phyloP scores from a whole-genome alignment of 2,888 invertebrate species.

The Noctuana brunneofusca region DNA sequence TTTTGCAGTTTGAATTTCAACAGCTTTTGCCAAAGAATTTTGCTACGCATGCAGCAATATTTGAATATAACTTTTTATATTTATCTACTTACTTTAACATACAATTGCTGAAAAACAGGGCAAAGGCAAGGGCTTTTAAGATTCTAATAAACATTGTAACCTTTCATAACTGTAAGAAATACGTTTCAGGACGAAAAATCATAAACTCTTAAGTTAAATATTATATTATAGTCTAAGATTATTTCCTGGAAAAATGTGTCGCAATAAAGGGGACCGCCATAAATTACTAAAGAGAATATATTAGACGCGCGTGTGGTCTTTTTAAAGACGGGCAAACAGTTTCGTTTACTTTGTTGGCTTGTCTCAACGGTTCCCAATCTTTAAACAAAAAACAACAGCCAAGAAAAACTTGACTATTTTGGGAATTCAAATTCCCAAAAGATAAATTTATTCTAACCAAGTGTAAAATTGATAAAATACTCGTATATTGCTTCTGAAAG shows the following conservation, averaged over 20 bases:
- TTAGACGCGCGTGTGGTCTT: slow-evolving; percentile 31
- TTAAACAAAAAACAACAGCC: too few relatives aligned
- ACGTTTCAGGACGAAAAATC: not conserved
- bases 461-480: too few relatives aligned
- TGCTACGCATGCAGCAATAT: not conserved
- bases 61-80: too few relatives aligned
- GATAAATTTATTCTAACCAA: too few relatives aligned
- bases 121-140: too few relatives aligned
- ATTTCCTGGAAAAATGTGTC: slow-evolving; percentile 26
- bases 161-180: too few relatives aligned
- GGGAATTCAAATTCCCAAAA: too few relatives aligned
- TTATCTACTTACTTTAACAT: too few relatives aligned
- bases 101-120: too few relatives aligned
- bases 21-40: not conserved
- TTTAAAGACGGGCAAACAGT: slow-evolving; percentile 15
- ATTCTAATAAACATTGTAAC: too few relatives aligned
- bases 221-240: not conserved
- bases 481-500: too few relatives aligned
- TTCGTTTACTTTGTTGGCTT: slow-evolving; percentile 25
- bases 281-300: slow-evolving; percentile 30
- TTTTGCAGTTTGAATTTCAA: not conserved
- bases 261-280: slow-evolving; percentile 22
- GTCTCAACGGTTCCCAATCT: slow-evolving; percentile 5
- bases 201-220: not conserved
- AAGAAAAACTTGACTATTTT: too few relatives aligned